A percentile compares a stretch with the other conserved stretches of the same genome.
Conservation (phyloP, 1,140 invertebrate genomes). For the Zaprionus camerounensis region DNA sequence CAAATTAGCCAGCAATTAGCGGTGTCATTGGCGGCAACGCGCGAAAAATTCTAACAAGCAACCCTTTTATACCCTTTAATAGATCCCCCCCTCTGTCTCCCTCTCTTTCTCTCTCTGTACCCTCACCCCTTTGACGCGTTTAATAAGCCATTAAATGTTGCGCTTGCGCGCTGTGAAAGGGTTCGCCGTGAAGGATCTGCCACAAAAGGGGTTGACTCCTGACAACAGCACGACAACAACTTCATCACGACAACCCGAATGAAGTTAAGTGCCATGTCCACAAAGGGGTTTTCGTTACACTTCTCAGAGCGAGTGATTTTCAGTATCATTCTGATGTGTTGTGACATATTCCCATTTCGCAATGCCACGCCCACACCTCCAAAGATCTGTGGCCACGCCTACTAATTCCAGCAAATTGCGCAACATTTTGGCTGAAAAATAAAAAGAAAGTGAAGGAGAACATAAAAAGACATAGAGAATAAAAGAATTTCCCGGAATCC, state of each 20-base stretch:
- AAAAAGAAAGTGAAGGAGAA: conserved; percentile 14
- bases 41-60: conserved; percentile 53
- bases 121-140: conserved; percentile 40
- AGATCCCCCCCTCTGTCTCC: neutral
- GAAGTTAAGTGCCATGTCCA: conserved; percentile 60
- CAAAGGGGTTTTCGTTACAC: conserved; percentile 38
- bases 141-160: conserved; percentile 73
- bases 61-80: conserved; percentile 35
- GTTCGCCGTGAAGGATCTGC: conserved; percentile 18
- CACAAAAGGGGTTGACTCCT: conserved; percentile 36
- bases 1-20: conserved; percentile 80
- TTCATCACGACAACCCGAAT: conserved; percentile 44
- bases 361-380: conserved; percentile 39
- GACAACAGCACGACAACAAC: conserved; percentile 31
- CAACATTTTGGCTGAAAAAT: conserved; percentile 45
- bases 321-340: conserved; percentile 27
- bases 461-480: conserved; percentile 31
- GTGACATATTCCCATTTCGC: conserved; percentile 38
- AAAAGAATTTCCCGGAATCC: conserved; percentile 53
- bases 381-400: neutral
- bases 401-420: conserved; percentile 54
- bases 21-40: conserved; percentile 65
- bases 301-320: neutral
- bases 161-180: conserved; percentile 37
- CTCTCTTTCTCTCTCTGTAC: conserved; percentile 23